These are phyloP conservation scores for Nasonia longicornis DNA, from an alignment of 1,140 invertebrate genomes.

Conservation along the genomic window DNA sequence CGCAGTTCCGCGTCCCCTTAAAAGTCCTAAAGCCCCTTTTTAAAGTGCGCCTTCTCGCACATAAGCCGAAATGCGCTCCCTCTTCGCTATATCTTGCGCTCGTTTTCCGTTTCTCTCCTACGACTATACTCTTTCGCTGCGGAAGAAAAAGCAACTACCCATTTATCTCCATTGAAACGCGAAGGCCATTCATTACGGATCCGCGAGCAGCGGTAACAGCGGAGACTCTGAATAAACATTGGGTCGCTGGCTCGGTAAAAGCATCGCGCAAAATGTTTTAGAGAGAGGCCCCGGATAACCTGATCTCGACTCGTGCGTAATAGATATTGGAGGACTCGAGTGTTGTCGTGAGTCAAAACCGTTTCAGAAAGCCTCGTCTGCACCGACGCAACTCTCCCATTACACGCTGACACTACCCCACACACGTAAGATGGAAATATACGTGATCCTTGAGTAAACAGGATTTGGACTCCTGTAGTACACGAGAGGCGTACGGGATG, in stretches of 20 bases:
- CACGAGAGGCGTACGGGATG: neutral
- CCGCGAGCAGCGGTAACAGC: neutral
- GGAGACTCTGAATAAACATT: constrained; percentile 24
- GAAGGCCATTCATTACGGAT: constrained; percentile 30
- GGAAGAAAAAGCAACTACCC: constrained; percentile 21
- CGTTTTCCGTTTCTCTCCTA: neutral
- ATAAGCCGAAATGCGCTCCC: neutral
- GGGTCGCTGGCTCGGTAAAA: neutral
- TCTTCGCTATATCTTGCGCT: neutral
- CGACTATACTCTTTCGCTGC: neutral
- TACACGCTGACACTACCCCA: neutral
- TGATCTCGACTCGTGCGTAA: neutral
- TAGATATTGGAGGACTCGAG: neutral
- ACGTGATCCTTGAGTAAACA: constrained; percentile 14
- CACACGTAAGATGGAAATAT: neutral
- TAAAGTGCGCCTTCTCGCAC: constrained; percentile 22
- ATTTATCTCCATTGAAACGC: constrained; percentile 37
- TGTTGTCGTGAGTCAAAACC: neutral
- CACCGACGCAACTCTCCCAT: neutral
- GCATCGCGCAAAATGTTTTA: constrained; percentile 27
- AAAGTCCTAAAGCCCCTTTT: constrained; percentile 34
- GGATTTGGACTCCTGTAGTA: neutral
- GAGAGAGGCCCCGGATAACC: constrained; percentile 16
- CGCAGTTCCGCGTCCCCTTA: constrained; percentile 45
- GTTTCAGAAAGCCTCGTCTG: neutral